Base-by-base conservation (phyloP, 2,888 invertebrate genomes). In the Chymomyza fuscimana region DNA sequence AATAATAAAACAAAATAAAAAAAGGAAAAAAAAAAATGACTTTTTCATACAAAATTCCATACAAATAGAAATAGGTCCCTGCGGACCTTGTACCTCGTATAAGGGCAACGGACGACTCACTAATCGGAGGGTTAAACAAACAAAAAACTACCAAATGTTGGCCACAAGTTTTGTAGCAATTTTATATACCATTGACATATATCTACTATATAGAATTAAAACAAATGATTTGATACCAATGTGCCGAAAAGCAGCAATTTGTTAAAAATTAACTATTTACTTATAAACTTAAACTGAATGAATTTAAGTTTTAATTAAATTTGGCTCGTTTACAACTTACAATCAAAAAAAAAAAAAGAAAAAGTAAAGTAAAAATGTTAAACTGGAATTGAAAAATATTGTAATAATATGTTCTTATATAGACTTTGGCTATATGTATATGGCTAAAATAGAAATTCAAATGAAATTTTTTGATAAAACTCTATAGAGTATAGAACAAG, bases 391-490 rank as follows among this genome's bases (percentile, higher is more conserved):
- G 36, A 36, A 36, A 36, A 36, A 36, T 9, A 36, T 1, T 36
- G 9, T 36, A 36, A 36, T 36, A 36, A n/a, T n/a, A n/a, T 36
- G 9, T 9, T 36, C 0, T 36, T 36, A 9, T 36, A 36, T 36
- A 36, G 6, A 1, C 36, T 36, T 36, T 36, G 36, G 9, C 9
- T 36, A 36, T 36, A 36, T 36, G 36, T 36, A 36, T 7, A 7
- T 36, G n/a, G 36, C 7, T 36, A 36, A 1, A 36, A 36, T 9
- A 5, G 6, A 12, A 46, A 46, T 46, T 46, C 40, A 61, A 70
- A 62, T 65, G 52, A 63, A 63, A 46, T 54, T 58, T 52, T 54
- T 56, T 65, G 5, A 16, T 52, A 64, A n/a, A 52, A 64, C 54
- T 29, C 56, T 65, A 59, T 36, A 15, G 22, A 32, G 25, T 29